Base-by-base conservation (phyloP, 2,797 vertebrate species). In the Tadarida brasiliensis region DNA sequence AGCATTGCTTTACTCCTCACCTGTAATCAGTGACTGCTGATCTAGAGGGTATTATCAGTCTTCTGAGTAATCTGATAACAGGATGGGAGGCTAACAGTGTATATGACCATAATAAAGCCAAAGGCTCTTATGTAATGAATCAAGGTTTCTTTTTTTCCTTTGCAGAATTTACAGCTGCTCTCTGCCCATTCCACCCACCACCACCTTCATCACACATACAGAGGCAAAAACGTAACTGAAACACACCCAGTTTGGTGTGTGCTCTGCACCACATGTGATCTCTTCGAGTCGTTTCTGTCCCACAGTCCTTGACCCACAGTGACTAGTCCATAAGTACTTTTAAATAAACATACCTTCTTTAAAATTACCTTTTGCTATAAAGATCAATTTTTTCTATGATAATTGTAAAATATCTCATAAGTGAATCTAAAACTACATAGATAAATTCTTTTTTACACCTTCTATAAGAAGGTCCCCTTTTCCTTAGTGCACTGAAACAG, bases 401-500 rank as follows among this genome's bases (percentile, higher is more conserved):
- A 78, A 94, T 8, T 78, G 30, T 47, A 86, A 63, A 68, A 76
- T 76, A 61, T 39, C 80, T 93, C 10, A 85, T 65, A 93, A 83
- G 65, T 87, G 81, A 94, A 90, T 76, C 30, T 71, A 91, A 95
- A 90, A 71, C 80, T 51, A 30, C 35, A 24, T 85, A 33, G 39
- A 24, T 51, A 56, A 70, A 88, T 96, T 78, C 4, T 44, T 94
- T 94, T 94, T 96, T 96, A 77, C 9, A 82, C 33, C 71, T 97
- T 97, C 92, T 95, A 61, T 59, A 97, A 90, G 95, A 98, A 97
- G 96, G 94, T 93, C 44, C 90, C 59, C 86, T 98, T 98, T 96
- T 96, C 92, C 86, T 97, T 68, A 26, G 19, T 87, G 77, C 84
- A 22, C 35, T 77, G 39, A 95, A 44, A 56, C 87, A 73, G 26